These are phyloP conservation scores for Perca flavescens DNA, from an alignment of 2,113 vertebrate species.

Conservation along the genomic window DNA sequence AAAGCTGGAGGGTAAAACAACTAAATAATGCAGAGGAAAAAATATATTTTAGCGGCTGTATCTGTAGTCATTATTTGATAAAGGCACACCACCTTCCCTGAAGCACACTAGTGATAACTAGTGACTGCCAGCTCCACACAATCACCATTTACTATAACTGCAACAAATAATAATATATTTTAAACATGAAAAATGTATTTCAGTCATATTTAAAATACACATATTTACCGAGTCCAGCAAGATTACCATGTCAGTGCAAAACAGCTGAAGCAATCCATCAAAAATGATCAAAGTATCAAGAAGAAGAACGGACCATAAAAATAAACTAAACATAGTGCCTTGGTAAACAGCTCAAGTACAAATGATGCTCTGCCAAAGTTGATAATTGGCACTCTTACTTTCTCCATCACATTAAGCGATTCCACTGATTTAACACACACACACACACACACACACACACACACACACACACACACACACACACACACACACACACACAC, in stretches of 20 bases:
- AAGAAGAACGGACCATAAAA: background rate
- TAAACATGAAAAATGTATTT: constrained; percentile 17
- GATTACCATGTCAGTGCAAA: constrained; percentile 24
- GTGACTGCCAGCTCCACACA: constrained; percentile 17
- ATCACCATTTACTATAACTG: constrained; percentile 1
- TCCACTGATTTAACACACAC: background rate
- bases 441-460: background rate
- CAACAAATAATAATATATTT: constrained; percentile 33
- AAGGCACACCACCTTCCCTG: constrained; percentile 43
- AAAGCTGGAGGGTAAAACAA: constrained; percentile 18
- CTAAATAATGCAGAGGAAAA: background rate
- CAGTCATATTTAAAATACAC: constrained; percentile 4
- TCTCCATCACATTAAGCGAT: constrained; percentile 21
- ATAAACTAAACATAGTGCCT: constrained; percentile 24
- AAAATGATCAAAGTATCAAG: background rate
- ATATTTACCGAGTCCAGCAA: background rate
- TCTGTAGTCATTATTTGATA: constrained; percentile 5
- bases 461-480: background rate
- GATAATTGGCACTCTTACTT: constrained; percentile 52
- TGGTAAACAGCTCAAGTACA: constrained; percentile 38
- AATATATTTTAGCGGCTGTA: constrained; percentile 16
- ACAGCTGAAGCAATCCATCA: constrained; percentile 5
- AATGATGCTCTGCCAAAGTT: constrained; percentile 18
- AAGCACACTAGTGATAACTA: constrained; percentile 8
- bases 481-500: constrained; percentile 6